These are phyloP conservation scores for Laterallus jamaicensis DNA, from an alignment of 2,113 vertebrate genomes.

Conservation along the genomic window DNA sequence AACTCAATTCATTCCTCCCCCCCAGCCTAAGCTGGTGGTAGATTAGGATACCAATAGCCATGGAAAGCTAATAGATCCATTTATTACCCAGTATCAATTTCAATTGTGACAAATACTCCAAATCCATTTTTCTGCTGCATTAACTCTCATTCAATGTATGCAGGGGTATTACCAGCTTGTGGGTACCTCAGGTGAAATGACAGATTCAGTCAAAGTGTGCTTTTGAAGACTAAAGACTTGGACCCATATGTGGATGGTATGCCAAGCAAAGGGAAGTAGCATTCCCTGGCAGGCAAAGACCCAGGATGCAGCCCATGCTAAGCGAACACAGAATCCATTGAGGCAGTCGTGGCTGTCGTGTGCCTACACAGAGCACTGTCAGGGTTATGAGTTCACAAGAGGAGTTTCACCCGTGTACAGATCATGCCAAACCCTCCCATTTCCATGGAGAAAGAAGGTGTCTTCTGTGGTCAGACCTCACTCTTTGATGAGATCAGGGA, in stretches of 20 bases:
- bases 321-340: not conserved
- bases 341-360: constrained; percentile 1
- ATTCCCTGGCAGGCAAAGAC: not conserved
- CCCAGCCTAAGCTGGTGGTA: no score
- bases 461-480: constrained; percentile 4
- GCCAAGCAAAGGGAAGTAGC: not conserved
- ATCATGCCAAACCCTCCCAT: not conserved
- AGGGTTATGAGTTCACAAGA: not conserved
- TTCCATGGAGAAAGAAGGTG: not conserved
- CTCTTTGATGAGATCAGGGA: not conserved
- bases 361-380: not conserved
- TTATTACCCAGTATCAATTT: not conserved
- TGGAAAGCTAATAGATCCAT: not conserved
- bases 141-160: not conserved
- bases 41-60: not conserved
- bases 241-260: not conserved
- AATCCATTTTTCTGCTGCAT: not conserved
- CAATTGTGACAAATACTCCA: not conserved
- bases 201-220: not conserved
- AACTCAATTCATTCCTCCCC: not conserved
- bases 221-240: not conserved
- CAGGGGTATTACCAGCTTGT: not conserved
- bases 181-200: not conserved
- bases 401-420: not conserved
- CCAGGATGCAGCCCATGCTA: not conserved